Conservation (phyloP, 2,797 vertebrate genomes). For the Mastacembelus armatus region DNA sequence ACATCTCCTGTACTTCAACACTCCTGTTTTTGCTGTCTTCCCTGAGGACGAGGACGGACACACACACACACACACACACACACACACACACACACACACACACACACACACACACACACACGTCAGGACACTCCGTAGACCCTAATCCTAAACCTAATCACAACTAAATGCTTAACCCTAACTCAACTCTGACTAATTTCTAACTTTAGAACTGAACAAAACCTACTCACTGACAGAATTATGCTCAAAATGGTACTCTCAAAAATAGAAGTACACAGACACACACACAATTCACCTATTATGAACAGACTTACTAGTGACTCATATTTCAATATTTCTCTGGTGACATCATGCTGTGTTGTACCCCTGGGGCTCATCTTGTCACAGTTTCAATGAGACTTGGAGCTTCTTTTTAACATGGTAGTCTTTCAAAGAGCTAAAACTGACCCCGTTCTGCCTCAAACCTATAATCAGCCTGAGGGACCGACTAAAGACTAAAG, state of each 20-base stretch:
- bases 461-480: conserved; percentile 64
- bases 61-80: too few relatives aligned
- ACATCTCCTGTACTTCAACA: conserved; percentile 6
- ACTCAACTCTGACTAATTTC: too few relatives aligned
- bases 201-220: too few relatives aligned
- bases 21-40: conserved; percentile 17
- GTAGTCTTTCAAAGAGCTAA: conserved; percentile 44
- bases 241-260: too few relatives aligned
- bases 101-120: too few relatives aligned
- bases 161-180: too few relatives aligned
- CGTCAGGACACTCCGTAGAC: too few relatives aligned
- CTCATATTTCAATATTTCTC: conserved; percentile 59
- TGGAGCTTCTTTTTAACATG: conserved; percentile 44
- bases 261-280: too few relatives aligned
- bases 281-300: conserved; percentile 23
- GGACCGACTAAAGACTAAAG: conserved; percentile 64
- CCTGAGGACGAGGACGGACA: too few relatives aligned
- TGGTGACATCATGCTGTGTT: conserved; percentile 68
- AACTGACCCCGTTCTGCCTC: conserved; percentile 26
- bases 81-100: too few relatives aligned
- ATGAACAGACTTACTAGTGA: conserved; percentile 56
- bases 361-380: conserved; percentile 43
- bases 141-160: too few relatives aligned
- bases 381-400: conserved; percentile 46
- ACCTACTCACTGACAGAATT: too few relatives aligned